Evolutionary conservation across 2,888 invertebrate species (phyloP).

Genomic region (Venustoraphidia nigricollis): DNA sequence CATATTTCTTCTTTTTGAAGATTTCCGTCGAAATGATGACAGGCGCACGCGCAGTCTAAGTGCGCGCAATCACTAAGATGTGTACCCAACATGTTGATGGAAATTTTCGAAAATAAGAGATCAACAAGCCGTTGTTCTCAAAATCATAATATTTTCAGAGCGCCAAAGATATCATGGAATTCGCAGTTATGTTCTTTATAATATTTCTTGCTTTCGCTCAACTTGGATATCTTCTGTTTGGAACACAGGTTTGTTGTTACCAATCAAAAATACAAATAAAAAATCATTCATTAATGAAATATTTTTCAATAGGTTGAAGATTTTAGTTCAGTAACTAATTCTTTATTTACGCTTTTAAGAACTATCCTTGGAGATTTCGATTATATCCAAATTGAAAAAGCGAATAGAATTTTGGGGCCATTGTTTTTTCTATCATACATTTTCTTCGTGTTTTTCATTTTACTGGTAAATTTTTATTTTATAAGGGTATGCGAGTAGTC

Average conservation of each 20-base stretch:
- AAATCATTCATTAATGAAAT: neutral
- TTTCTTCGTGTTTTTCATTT: conserved; percentile 53
- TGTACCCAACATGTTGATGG: too few relatives aligned
- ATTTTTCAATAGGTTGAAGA: conserved; percentile 1
- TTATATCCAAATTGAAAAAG: conserved; percentile 47
- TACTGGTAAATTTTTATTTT: neutral
- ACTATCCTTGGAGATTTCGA: conserved; percentile 65
- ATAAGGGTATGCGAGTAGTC: neutral
- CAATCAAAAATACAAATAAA: neutral
- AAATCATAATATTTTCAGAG: conserved; percentile 27
- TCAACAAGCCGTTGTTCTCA: too few relatives aligned
- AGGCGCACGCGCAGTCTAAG: too few relatives aligned
- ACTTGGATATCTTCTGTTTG: conserved; percentile 56
- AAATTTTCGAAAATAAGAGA: too few relatives aligned
- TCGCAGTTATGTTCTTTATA: conserved; percentile 61
- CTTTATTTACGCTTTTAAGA: conserved; percentile 52
- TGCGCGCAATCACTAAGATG: too few relatives aligned
- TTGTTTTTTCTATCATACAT: conserved; percentile 60
- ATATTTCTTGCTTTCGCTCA: conserved; percentile 63
- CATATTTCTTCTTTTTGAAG: too few relatives aligned
- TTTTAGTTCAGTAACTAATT: conserved; percentile 29
- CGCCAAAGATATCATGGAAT: conserved; percentile 51
- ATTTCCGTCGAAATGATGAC: too few relatives aligned
- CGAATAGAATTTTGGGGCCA: conserved; percentile 53
- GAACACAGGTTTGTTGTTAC: conserved; percentile 37